These are phyloP conservation scores for Gymnarchus niloticus DNA, from an alignment of 2,113 vertebrate genomes.

Conservation along the genomic window DNA sequence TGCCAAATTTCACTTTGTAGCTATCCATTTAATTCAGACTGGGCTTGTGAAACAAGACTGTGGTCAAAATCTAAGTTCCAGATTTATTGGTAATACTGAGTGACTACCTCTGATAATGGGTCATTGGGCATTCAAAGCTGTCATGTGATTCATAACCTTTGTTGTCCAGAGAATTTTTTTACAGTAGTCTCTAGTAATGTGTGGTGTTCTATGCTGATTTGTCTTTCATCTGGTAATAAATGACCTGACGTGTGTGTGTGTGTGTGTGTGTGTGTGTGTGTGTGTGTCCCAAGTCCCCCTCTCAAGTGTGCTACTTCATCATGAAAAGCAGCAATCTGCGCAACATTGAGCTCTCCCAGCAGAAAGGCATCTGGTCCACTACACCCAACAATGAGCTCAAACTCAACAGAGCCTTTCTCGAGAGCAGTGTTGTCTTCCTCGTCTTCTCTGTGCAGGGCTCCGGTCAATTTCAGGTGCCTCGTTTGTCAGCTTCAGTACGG, in stretches of 20 bases:
- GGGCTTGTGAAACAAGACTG: too few species aligned
- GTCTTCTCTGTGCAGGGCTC: conserved; percentile 92
- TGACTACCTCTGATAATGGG: too few species aligned
- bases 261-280: background rate
- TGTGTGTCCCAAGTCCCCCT: conserved; percentile 54
- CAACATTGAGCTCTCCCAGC: conserved; percentile 84
- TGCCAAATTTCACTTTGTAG: background rate
- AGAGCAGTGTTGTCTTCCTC: conserved; percentile 70
- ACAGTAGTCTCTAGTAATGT: background rate
- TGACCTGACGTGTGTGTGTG: background rate
- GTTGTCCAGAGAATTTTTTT: too few species aligned
- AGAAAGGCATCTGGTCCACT: conserved; percentile 88
- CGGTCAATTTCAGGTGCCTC: conserved; percentile 82
- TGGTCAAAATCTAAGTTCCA: background rate
- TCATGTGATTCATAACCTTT: too few species aligned
- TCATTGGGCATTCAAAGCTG: too few species aligned
- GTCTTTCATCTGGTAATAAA: too few species aligned
- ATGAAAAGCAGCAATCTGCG: conserved; percentile 85
- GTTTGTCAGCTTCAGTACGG: background rate
- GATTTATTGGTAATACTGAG: too few species aligned
- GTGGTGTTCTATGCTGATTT: background rate
- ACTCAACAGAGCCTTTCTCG: conserved; percentile 74
- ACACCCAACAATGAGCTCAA: conserved; percentile 76
- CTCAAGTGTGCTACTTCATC: conserved; percentile 77
- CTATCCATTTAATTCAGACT: background rate